Conservation (phyloP, 2,888 invertebrate genomes). For the Punctoribates punctum region DNA sequence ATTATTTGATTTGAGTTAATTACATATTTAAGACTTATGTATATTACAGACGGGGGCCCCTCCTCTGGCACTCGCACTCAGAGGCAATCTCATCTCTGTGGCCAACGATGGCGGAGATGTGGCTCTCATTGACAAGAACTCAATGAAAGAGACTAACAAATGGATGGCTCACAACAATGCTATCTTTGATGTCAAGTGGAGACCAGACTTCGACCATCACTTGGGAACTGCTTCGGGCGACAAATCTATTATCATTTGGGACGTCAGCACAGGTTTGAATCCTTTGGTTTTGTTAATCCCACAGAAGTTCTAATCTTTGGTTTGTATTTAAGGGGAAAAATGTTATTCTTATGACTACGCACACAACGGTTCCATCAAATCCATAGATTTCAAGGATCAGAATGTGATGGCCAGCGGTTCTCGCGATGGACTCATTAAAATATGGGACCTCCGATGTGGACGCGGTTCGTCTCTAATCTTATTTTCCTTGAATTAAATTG, state of each 20-base stretch:
- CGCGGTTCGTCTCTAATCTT: background rate
- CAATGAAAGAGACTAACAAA: background rate
- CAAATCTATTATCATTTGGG: slow-evolving; percentile 76
- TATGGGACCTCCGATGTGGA: slow-evolving; percentile 70
- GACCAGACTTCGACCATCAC: slow-evolving; percentile 65
- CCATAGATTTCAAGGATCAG: slow-evolving; percentile 28
- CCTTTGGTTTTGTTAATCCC: background rate
- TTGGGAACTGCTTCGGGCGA: slow-evolving; percentile 82
- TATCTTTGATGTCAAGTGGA: slow-evolving; percentile 84
- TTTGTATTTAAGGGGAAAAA: slow-evolving; percentile 49
- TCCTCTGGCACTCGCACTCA: slow-evolving; percentile 21
- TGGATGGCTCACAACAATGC: slow-evolving; percentile 71
- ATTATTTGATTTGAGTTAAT: background rate
- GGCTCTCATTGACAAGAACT: slow-evolving; percentile 11
- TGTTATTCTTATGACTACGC: slow-evolving; percentile 61
- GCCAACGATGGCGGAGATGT: slow-evolving; percentile 42
- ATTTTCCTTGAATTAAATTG: background rate
- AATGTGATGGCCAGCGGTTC: slow-evolving; percentile 80
- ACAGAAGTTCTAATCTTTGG: background rate
- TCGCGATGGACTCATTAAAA: slow-evolving; percentile 76
- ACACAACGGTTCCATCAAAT: slow-evolving; percentile 42
- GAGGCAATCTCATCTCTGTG: background rate
- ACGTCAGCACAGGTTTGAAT: slow-evolving; percentile 52
- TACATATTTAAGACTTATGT: background rate
- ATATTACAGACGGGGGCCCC: background rate